Conservation (phyloP, 2,888 invertebrate species). For the Alloplasta piceator region DNA sequence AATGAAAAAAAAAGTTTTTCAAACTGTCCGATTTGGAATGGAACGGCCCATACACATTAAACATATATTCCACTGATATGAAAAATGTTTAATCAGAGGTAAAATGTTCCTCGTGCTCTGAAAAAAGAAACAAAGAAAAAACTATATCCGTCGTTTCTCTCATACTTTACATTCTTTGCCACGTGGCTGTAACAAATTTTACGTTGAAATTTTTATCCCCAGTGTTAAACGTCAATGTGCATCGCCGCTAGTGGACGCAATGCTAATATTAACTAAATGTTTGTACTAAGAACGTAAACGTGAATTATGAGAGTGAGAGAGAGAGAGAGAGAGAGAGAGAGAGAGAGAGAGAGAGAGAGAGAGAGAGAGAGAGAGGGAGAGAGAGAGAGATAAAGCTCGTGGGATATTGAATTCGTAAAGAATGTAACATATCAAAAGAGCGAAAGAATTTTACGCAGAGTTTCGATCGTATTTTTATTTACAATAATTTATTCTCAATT, state of each 20-base stretch:
- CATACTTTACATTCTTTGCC: slow-evolving; percentile 33
- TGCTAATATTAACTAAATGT: slow-evolving; percentile 5
- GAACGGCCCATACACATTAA: too few relatives aligned
- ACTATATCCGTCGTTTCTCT: background rate
- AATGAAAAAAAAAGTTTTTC: too few relatives aligned
- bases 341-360: background rate
- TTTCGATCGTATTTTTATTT: slow-evolving; percentile 21
- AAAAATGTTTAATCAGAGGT: slow-evolving; percentile 28
- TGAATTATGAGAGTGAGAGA: background rate
- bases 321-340: background rate
- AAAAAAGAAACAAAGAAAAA: background rate
- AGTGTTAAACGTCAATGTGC: slow-evolving; percentile 51
- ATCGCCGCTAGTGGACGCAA: background rate
- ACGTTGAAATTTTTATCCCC: slow-evolving; percentile 36
- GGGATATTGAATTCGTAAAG: slow-evolving; percentile 20
- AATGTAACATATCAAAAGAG: slow-evolving; percentile 57
- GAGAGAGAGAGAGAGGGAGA: background rate
- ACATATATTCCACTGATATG: slow-evolving; percentile 25
- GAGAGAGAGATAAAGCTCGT: slow-evolving; percentile 2
- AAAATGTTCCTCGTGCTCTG: slow-evolving; percentile 1
- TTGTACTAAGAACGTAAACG: background rate
- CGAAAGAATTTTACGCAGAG: slow-evolving; percentile 8
- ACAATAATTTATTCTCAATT: slow-evolving; percentile 2
- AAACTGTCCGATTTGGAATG: too few relatives aligned
- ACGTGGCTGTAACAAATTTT: slow-evolving; percentile 21